Percentiles rank a stretch among this genome's conserved stretches.
These are phyloP conservation scores for Nesoenas mayeri DNA, from an alignment of 2,113 vertebrate species.

Conservation along the genomic window DNA sequence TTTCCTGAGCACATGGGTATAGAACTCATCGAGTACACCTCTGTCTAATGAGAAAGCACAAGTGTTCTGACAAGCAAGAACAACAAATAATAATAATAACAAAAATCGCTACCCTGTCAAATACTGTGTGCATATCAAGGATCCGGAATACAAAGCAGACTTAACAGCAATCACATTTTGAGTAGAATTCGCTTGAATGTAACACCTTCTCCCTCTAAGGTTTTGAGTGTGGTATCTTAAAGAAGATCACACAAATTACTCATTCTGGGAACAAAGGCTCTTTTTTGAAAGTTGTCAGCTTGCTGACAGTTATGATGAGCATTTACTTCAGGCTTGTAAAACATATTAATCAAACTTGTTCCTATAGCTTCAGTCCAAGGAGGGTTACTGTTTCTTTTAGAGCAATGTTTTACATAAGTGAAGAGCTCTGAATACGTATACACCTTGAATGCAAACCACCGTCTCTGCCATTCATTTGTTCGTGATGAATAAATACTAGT, in stretches of 20 bases:
- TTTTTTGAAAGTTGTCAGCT: slow-evolving; percentile 74
- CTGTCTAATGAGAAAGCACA: slow-evolving; percentile 32
- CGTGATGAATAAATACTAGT: slow-evolving; percentile 34
- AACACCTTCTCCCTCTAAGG: slow-evolving; percentile 62
- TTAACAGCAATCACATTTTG: slow-evolving; percentile 53
- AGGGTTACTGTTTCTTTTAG: slow-evolving; percentile 68
- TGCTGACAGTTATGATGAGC: slow-evolving; percentile 76
- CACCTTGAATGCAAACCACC: slow-evolving; percentile 9
- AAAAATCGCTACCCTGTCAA: slow-evolving; percentile 32
- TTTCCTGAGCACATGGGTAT: neutral
- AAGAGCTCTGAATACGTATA: slow-evolving; percentile 18
- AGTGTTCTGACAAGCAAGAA: slow-evolving; percentile 26
- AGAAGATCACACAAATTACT: slow-evolving; percentile 73
- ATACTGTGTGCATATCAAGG: neutral
- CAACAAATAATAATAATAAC: neutral
- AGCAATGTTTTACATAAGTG: slow-evolving; percentile 61
- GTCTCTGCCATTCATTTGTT: slow-evolving; percentile 16
- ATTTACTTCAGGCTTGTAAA: slow-evolving; percentile 78
- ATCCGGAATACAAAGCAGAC: slow-evolving; percentile 34
- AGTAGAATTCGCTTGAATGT: slow-evolving; percentile 61
- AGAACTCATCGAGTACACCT: neutral
- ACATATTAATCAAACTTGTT: slow-evolving; percentile 78
- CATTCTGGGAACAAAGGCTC: slow-evolving; percentile 73
- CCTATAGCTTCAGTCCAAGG: slow-evolving; percentile 67
- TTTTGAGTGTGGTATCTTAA: slow-evolving; percentile 68